phyloP scores from a whole-genome alignment of 2,113 vertebrate genomes.

The Toxostoma redivivum region DNA sequence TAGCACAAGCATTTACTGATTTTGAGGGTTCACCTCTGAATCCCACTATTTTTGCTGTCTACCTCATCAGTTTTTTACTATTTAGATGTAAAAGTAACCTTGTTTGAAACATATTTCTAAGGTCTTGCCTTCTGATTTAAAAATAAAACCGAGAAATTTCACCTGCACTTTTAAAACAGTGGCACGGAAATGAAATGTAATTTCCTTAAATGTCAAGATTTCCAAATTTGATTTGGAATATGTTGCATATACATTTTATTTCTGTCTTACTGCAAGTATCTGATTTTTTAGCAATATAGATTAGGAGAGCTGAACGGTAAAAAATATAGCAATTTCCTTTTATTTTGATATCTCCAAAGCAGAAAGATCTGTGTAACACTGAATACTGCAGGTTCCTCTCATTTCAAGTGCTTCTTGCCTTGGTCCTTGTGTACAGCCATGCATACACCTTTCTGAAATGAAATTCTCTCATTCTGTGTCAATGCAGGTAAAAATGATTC shows the following conservation, averaged over 20 bases:
- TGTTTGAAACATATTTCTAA: neutral
- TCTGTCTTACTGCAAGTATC: neutral
- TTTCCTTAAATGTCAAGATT: slow-evolving; percentile 53
- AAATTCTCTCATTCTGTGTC: neutral
- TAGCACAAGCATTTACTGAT: neutral
- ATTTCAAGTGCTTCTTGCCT: neutral
- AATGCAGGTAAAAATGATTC: neutral
- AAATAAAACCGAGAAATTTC: slow-evolving; percentile 1
- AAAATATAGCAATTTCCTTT: neutral
- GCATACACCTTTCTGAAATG: neutral
- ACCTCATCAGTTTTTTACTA: neutral
- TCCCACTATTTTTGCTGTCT: neutral
- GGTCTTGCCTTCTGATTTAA: neutral
- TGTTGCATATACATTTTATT: neutral
- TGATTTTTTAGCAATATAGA: slow-evolving; percentile 11
- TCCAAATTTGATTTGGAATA: slow-evolving; percentile 2
- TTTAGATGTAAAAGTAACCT: neutral
- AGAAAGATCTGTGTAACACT: neutral
- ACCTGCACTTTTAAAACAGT: neutral
- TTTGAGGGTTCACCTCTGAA: neutral
- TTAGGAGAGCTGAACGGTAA: neutral
- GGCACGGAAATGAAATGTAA: slow-evolving; percentile 8
- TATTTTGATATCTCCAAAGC: neutral
- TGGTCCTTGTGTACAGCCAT: neutral
- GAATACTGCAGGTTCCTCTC: neutral